Percentiles rank a stretch among this genome's conserved stretches.
These are phyloP conservation scores for Ethmia dodecea DNA, from an alignment of 2,888 invertebrate species.

Conservation along the genomic window DNA sequence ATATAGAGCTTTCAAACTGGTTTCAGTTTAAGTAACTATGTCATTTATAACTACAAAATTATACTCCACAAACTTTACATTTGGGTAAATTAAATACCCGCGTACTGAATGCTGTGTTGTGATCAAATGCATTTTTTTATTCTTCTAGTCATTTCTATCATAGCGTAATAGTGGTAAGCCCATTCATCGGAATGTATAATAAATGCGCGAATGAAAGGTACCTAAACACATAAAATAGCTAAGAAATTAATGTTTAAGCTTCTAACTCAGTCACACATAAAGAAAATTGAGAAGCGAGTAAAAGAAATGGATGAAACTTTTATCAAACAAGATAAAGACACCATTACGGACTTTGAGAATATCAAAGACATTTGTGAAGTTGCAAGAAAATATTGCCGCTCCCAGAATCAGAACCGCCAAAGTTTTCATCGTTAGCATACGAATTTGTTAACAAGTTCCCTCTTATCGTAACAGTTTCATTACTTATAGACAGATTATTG, in stretches of 20 bases:
- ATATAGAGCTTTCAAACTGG: conserved; percentile 21
- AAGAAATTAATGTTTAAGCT: too few relatives aligned
- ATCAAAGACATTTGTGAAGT: conserved; percentile 23
- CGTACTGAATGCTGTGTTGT: conserved; percentile 22
- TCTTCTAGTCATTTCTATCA: conserved; percentile 21
- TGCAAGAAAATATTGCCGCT: conserved; percentile 23
- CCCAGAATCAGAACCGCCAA: conserved; percentile 13
- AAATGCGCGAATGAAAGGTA: conserved; percentile 45
- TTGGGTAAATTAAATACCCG: conserved; percentile 1
- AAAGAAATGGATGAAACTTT: too few relatives aligned
- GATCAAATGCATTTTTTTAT: conserved; percentile 25
- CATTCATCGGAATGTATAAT: conserved; percentile 7
- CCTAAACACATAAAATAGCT: conserved; percentile 30
- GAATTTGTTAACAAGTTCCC: conserved; percentile 19
- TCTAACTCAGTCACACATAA: too few relatives aligned
- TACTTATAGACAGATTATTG: not conserved
- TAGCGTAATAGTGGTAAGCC: conserved; percentile 29
- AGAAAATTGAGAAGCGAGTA: too few relatives aligned
- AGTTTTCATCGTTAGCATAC: conserved; percentile 33
- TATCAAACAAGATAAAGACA: conserved; percentile 30
- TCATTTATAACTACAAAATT: not conserved
- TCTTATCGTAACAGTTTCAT: not conserved
- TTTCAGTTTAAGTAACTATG: conserved; percentile 27
- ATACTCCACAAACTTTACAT: not conserved
- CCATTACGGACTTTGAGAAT: conserved; percentile 29